Conservation (phyloP, 2,113 vertebrate species). For the Suncus etruscus region DNA sequence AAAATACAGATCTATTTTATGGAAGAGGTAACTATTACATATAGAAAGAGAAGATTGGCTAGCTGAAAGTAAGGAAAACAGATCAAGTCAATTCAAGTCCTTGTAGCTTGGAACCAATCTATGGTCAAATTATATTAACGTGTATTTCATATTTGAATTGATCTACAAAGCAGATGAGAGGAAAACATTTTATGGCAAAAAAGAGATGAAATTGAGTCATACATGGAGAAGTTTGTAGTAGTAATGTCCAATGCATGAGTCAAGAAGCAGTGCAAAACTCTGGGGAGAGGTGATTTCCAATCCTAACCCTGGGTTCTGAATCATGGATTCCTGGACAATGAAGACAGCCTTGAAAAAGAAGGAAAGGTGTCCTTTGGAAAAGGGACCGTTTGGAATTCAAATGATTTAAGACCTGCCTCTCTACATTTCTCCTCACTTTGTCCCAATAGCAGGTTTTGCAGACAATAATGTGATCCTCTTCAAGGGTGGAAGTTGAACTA, state of each 20-base stretch:
- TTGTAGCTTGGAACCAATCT: conserved; percentile 9
- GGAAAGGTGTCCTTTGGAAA: not conserved
- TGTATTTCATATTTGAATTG: conserved; percentile 17
- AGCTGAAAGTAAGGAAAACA: conserved; percentile 7
- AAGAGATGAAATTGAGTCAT: not conserved
- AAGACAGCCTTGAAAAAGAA: not conserved
- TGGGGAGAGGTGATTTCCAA: not conserved
- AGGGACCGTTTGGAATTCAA: not conserved
- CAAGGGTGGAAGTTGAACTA: not conserved
- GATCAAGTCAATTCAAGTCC: not conserved
- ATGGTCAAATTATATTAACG: not conserved
- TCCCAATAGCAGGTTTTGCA: not conserved
- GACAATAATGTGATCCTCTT: not conserved
- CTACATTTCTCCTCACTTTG: not conserved
- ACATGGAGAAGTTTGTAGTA: not conserved
- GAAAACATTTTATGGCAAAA: conserved; percentile 34
- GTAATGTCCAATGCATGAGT: not conserved
- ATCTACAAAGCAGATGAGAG: not conserved
- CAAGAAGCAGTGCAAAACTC: not conserved
- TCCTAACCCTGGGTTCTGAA: not conserved
- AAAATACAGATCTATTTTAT: not conserved
- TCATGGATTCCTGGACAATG: not conserved
- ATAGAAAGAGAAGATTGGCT: not conserved
- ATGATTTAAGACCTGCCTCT: not conserved
- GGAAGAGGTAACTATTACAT: not conserved